A percentile compares a stretch with the other conserved stretches of the same genome.
Conservation (phyloP, 2,888 invertebrate genomes). For the Ormyrus rosae region DNA sequence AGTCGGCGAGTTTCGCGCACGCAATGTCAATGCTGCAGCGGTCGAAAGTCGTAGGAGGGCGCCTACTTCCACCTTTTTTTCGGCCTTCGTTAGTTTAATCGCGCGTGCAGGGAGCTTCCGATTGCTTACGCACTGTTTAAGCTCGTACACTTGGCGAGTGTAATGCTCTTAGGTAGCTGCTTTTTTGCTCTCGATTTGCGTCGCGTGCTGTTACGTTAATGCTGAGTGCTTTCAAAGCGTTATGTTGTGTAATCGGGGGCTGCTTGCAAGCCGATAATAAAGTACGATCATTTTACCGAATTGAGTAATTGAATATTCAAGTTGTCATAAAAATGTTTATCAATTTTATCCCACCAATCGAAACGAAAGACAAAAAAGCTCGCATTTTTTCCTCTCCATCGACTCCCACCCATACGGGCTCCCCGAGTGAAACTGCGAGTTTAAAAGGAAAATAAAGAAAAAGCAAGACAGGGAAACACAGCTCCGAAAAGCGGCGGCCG, state of each 20-base stretch:
- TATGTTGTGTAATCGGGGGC: too few relatives aligned
- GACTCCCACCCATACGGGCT: not conserved
- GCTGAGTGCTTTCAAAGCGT: too few relatives aligned
- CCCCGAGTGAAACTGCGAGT: constrained; percentile 23
- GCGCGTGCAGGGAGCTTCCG: constrained; percentile 9
- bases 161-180: too few relatives aligned
- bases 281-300: too few relatives aligned
- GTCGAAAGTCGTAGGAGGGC: constrained; percentile 2
- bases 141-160: not conserved
- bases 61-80: not conserved
- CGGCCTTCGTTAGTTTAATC: constrained; percentile 19
- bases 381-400: constrained; percentile 15
- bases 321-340: too few relatives aligned
- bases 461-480: not conserved
- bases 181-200: too few relatives aligned
- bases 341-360: not conserved
- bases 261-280: too few relatives aligned
- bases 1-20: constrained; percentile 49
- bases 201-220: too few relatives aligned
- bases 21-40: constrained; percentile 41
- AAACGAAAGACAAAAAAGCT: not conserved
- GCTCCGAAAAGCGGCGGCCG: not conserved
- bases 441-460: constrained; percentile 26
- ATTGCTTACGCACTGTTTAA: not conserved
- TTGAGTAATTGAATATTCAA: too few relatives aligned